phyloP scores from a whole-genome alignment of 1,140 invertebrate genomes.

The Zaprionus africanus region DNA sequence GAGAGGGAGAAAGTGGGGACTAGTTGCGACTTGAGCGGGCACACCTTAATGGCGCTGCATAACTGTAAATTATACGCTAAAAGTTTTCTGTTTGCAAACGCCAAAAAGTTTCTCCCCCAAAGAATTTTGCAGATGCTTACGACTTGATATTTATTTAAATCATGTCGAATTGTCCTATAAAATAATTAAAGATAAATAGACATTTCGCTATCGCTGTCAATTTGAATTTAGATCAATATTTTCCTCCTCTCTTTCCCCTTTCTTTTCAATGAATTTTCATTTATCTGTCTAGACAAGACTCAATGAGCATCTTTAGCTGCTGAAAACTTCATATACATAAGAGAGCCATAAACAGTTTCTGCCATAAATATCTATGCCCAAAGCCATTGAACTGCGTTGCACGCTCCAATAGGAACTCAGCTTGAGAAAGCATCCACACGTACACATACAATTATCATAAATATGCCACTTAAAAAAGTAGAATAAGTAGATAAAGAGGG shows the following conservation, averaged over 20 bases:
- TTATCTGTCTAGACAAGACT: slow-evolving; percentile 56
- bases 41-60: slow-evolving; percentile 60
- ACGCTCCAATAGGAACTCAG: slow-evolving; percentile 7
- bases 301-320: slow-evolving; percentile 17
- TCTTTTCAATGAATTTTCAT: neutral
- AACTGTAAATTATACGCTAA: slow-evolving; percentile 67
- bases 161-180: neutral
- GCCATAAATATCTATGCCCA: slow-evolving; percentile 52
- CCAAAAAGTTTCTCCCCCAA: slow-evolving; percentile 13
- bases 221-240: neutral
- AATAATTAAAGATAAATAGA: slow-evolving; percentile 20
- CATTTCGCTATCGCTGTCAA: neutral
- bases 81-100: slow-evolving; percentile 48
- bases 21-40: slow-evolving; percentile 31
- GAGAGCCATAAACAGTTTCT: slow-evolving; percentile 31
- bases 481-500: slow-evolving; percentile 32
- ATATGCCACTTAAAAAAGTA: slow-evolving; percentile 38
- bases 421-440: slow-evolving; percentile 18
- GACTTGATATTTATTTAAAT: slow-evolving; percentile 17
- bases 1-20: neutral
- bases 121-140: slow-evolving; percentile 6
- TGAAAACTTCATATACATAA: slow-evolving; percentile 41
- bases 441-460: slow-evolving; percentile 58
- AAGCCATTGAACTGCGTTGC: slow-evolving; percentile 23
- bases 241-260: neutral